A percentile compares a stretch with the other conserved stretches of the same genome.
phyloP scores from a whole-genome alignment of 2,797 vertebrate genomes.

The Acrocephalus scirpaceus region DNA sequence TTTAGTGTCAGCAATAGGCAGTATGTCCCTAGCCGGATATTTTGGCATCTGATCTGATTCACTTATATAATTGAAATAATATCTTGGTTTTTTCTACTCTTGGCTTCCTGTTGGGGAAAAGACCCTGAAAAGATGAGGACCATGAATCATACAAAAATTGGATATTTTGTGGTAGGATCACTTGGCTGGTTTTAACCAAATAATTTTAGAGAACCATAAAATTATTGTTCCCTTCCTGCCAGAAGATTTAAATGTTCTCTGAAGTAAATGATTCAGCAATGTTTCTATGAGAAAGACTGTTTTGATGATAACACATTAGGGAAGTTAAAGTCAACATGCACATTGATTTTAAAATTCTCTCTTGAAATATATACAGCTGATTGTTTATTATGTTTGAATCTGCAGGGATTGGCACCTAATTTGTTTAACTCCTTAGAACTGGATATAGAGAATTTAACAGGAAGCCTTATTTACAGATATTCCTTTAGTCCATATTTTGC shows the following conservation, averaged over 20 bases:
- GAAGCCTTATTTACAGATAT: background rate
- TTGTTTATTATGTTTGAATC: background rate
- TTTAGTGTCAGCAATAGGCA: background rate
- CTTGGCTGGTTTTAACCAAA: constrained; percentile 13
- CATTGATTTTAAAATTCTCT: background rate
- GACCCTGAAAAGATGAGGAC: background rate
- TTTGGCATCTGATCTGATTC: constrained; percentile 8
- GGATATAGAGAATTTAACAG: background rate
- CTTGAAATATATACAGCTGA: background rate
- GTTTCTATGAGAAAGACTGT: background rate
- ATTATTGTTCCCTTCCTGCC: too few species aligned
- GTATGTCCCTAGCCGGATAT: background rate
- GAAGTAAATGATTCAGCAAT: constrained; percentile 11
- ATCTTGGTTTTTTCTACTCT: constrained; percentile 19
- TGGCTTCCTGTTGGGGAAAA: constrained; percentile 15
- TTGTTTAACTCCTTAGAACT: constrained; percentile 12
- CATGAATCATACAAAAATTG: constrained; percentile 1
- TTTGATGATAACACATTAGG: background rate
- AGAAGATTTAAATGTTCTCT: constrained; percentile 21
- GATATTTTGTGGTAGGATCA: constrained; percentile 7
- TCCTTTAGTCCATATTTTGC: background rate
- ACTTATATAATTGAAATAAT: constrained; percentile 16
- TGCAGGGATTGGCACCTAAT: background rate
- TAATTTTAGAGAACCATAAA: background rate
- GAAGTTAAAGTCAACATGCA: background rate